Percentiles rank a stretch among this genome's conserved stretches.
phyloP scores from a whole-genome alignment of 2,888 invertebrate species.

The Drosophila infuscata region DNA sequence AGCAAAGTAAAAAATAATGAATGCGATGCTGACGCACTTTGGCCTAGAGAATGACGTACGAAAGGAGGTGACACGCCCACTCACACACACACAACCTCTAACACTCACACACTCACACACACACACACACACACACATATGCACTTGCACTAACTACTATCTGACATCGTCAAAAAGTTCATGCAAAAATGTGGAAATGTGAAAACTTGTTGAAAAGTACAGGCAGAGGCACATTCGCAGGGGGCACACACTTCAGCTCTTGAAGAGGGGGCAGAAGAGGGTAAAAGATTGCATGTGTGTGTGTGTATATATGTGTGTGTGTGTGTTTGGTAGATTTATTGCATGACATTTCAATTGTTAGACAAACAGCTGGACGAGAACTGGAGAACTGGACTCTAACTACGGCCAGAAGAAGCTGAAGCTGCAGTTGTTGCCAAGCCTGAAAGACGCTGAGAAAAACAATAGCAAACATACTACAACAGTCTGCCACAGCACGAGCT shows the following conservation, averaged over 20 bases:
- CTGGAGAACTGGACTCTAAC: slow-evolving; percentile 50
- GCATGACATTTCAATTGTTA: slow-evolving; percentile 80
- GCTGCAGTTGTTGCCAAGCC: slow-evolving; percentile 67
- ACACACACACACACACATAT: slow-evolving; percentile 5
- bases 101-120: slow-evolving; percentile 5
- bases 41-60: slow-evolving; percentile 48
- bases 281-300: slow-evolving; percentile 19
- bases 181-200: slow-evolving; percentile 77
- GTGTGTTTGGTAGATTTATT: slow-evolving; percentile 72
- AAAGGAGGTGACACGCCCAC: slow-evolving; percentile 37
- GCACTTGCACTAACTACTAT: slow-evolving; percentile 67
- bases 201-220: slow-evolving; percentile 76
- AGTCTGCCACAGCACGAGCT: slow-evolving; percentile 25
- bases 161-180: slow-evolving; percentile 79
- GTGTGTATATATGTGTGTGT: slow-evolving; percentile 26
- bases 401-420: slow-evolving; percentile 21
- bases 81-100: neutral
- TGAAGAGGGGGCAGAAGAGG: slow-evolving; percentile 8
- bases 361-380: slow-evolving; percentile 77
- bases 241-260: slow-evolving; percentile 19
- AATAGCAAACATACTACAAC: slow-evolving; percentile 32
- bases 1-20: slow-evolving; percentile 68
- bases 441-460: slow-evolving; percentile 53
- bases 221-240: slow-evolving; percentile 29
- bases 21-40: slow-evolving; percentile 66